Evolutionary conservation across 2,797 vertebrate species (phyloP), one percentile per base, ranked within the genome.

Genomic region (Pampus argenteus): DNA sequence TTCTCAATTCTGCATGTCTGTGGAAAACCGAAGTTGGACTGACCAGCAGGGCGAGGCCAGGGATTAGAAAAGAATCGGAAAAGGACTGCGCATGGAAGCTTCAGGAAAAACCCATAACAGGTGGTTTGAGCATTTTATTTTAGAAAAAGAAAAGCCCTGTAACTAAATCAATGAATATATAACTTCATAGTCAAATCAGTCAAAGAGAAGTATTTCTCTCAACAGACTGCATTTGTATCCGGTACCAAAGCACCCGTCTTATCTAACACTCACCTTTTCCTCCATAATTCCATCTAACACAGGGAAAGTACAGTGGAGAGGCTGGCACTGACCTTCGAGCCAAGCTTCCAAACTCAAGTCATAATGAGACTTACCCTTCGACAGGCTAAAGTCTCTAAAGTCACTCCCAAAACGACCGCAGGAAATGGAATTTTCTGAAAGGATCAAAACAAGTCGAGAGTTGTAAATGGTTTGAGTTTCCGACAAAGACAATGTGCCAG

Each of bases 391-490:
- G n/a, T 84, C 75, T 78, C 76, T 77, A 67, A 65, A 78, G 83
- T 76, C 73, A 26, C 88, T 88, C 83, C 63, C 78, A 54, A 22
- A 85, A 83, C 36, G 61, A 82, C 88, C 71, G 78, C 86, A 82
- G 89, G 90, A 92, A 91, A 88, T 86, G 87, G 88, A 90, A 92
- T 89, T 89, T 91, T 92, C 80, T 89, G 64, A 77, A 84, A 77
- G 83, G 85, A 89, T 91, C 87, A 92, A 91, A 92, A 91, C 91
- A 92, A 92, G 91, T 91, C 15, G 64, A 79, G 90, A 93, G 86
- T 89, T 91, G 91, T 90, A 90, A 92, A 88, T 74, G 83, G 85
- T 90, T 91, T 79, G 87, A 91, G 88, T 93, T 93, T 92, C 88
- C 86, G 73, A 90, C 76, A 68, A 74, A 92, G 91, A 93, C 91